Base-by-base conservation (phyloP, 2,888 invertebrate species). In the Maniola hyperantus region DNA sequence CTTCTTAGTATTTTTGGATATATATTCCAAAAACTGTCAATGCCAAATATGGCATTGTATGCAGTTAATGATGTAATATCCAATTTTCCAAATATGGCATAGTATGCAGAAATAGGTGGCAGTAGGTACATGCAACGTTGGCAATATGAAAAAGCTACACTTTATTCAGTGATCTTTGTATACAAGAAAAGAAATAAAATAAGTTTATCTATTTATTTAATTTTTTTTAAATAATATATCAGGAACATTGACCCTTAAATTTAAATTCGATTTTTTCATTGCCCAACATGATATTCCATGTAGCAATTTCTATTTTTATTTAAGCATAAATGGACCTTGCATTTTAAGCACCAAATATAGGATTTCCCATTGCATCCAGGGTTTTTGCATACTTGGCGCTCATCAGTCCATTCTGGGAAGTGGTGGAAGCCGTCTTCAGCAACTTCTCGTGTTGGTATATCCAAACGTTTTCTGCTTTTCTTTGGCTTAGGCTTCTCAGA, bases 271-370 rank as follows among this genome's bases (percentile, higher is more conserved):
- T 44, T n/a, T n/a, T n/a, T 13, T 44, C 13, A n/a, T 44, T 44
- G 6, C 6, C n/a, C n/a, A 46, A 46, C n/a, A 46, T 46, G 15
- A 15, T 46, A 46, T 46, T 46, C 15, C 46, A 46, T 46, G 46
- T 46, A 46, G 15, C 46, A 15, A 5, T 46, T 46, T 13, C 46
- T 46, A 5, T 44, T 44, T 44, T 44, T 44, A 46, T 46, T 10
- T 6, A 42, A 46, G 46, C 46, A 46, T 46, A 46, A 46, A 46
- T 46, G 15, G 46, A 46, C n/a, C 46, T 46, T 46, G 46, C 46
- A 46, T 46, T 46, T 46, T 15, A 46, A 46, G 13, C 46, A 46
- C n/a, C 42, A 42, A 42, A 46, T 46, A 15, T n/a, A 46, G 46
- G 15, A 46, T 46, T 46, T 46, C 15, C 46, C 46, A 46, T 46